Evolutionary conservation across 2,113 vertebrate genomes (phyloP).

Genomic region (Grallaria varia): DNA sequence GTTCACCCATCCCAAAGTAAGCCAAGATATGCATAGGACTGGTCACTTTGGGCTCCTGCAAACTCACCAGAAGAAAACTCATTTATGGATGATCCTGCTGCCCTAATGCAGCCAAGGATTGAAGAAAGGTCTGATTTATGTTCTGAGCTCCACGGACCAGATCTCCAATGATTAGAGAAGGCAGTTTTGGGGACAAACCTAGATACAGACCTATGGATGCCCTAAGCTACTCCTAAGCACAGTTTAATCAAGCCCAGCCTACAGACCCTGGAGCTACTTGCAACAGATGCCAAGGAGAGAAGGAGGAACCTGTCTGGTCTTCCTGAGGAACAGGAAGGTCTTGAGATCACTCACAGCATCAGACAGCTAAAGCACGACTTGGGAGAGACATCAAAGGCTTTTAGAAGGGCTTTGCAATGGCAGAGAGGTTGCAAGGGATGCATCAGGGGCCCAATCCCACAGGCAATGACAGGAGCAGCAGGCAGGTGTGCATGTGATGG

Average conservation of each 20-base stretch:
- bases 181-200: neutral
- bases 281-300: neutral
- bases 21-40: accelerated
- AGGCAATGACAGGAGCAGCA: neutral
- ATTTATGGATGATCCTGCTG: neutral
- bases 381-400: neutral
- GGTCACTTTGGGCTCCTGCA: neutral
- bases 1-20: neutral
- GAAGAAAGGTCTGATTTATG: neutral
- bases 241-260: neutral
- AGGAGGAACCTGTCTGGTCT: neutral
- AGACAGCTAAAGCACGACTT: neutral
- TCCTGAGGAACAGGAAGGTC: neutral
- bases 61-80: neutral
- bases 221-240: neutral
- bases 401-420: neutral
- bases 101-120: neutral
- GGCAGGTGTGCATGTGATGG: neutral
- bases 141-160: neutral
- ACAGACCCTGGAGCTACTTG: neutral
- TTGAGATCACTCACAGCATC: neutral
- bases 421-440: neutral
- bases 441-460: accelerated
- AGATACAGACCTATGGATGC: neutral
- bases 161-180: neutral